Evolutionary conservation across 2,113 vertebrate species (phyloP).

Genomic region (Sinocyclocheilus grahami): DNA sequence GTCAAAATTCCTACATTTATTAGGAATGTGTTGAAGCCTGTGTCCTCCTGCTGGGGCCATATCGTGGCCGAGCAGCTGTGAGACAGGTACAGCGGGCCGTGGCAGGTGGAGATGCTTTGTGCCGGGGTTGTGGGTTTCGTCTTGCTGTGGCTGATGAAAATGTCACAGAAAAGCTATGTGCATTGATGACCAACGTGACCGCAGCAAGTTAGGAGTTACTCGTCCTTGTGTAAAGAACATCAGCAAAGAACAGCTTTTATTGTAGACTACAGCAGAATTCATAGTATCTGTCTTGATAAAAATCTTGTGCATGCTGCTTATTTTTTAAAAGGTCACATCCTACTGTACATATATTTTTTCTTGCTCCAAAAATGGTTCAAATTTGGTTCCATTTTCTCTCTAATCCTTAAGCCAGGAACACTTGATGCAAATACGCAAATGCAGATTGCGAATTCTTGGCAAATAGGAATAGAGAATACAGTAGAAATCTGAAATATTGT

Average conservation of each 20-base stretch:
- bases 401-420: too few species aligned
- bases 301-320: not conserved
- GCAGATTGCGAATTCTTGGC: not conserved
- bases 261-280: not conserved
- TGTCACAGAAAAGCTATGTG: constrained; percentile 26
- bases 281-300: not conserved
- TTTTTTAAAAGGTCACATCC: not conserved
- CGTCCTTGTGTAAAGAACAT: constrained; percentile 4
- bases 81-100: not conserved
- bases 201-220: not conserved
- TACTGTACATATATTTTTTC: not conserved
- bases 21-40: not conserved
- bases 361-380: not conserved
- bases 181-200: not conserved
- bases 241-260: constrained; percentile 14
- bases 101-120: constrained; percentile 46
- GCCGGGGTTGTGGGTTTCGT: constrained; percentile 45
- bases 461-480: not conserved
- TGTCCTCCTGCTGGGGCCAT: constrained; percentile 19
- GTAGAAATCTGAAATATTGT: not conserved
- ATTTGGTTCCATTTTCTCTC: not conserved
- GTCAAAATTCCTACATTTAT: not conserved
- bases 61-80: constrained; percentile 16
- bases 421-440: not conserved
- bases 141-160: constrained; percentile 43